A percentile compares a stretch with the other conserved stretches of the same genome.
These are phyloP conservation scores for Sibirionetta formosa DNA, from an alignment of 2,797 vertebrate genomes.

Conservation along the genomic window DNA sequence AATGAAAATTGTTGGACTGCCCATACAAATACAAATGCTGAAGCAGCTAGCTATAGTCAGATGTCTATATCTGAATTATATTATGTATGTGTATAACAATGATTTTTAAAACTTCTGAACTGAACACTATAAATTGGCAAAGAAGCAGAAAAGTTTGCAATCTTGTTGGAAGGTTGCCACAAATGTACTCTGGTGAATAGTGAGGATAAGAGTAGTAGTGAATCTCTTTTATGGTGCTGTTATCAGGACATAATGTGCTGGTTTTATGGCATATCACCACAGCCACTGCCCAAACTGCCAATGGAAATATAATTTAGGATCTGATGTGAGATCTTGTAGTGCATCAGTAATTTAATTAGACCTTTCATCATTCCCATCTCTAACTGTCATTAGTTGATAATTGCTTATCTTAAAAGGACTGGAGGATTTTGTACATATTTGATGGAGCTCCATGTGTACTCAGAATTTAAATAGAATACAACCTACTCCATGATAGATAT, in stretches of 20 bases:
- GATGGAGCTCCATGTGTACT: not conserved
- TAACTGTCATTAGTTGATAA: conserved; percentile 47
- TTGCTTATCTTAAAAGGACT: conserved; percentile 39
- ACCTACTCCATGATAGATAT: not conserved
- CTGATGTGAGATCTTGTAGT: conserved; percentile 50
- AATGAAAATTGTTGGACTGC: not conserved
- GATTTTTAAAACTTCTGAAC: conserved; percentile 1
- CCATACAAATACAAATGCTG: not conserved
- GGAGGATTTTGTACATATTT: not conserved
- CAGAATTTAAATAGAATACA: not conserved
- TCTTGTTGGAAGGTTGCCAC: conserved; percentile 60
- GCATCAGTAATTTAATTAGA: conserved; percentile 65
- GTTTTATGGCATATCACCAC: conserved; percentile 62
- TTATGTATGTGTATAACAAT: not conserved
- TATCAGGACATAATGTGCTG: conserved; percentile 67
- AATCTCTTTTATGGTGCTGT: conserved; percentile 74
- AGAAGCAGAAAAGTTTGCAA: conserved; percentile 41
- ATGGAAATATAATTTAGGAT: conserved; percentile 68
- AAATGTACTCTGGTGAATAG: conserved; percentile 60
- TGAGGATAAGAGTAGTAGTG: conserved; percentile 64
- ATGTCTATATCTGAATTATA: not conserved
- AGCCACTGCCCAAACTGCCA: conserved; percentile 58
- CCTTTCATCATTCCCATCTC: conserved; percentile 56
- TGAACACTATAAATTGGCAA: not conserved
- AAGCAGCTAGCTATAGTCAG: not conserved